Evolutionary conservation across 2,797 vertebrate species (phyloP), one percentile per base, ranked within the genome.

Genomic region (Paguma larvata): DNA sequence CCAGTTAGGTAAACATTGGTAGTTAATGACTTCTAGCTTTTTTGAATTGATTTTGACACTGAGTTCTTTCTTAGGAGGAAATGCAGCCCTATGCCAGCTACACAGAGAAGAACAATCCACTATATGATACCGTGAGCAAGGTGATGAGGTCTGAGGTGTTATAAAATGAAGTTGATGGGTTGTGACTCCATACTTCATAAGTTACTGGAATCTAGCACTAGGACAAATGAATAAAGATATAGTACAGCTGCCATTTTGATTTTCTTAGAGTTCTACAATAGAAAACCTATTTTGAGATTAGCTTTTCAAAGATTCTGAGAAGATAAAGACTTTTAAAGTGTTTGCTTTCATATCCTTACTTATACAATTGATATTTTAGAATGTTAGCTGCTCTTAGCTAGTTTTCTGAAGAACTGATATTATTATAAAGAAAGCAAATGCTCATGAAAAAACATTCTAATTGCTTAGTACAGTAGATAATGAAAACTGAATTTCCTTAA

Each of bases 21-120:
- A 5, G 5, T 79, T 80, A 72, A 75, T 91, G 10, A 83, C 62
- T 67, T 89, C 73, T 27, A 4, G n/a, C 2, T 77, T 72, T 93
- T 73, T 82, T 67, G 15, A 98, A 93, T 95, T 82, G 79, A 91
- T 96, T 97, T 97, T 98, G 48, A 75, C 85, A 97, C 98, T 98
- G 94, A 96, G 90, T 98, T 98, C 72, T 62, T 94, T 96, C 97
- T 72, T 97, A 98, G 96, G 97, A 97, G 85, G n/a, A 98, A 78
- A 95, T 98, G 96, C 98, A 99, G 94, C 98, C 99, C 25, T 99
- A 99, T 96, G 99, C 98, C 75, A 99, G 96, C 46, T 99, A 98
- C 1, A 98, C 98, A 34, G 98, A 98, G 89, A 98, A 98, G 89
- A 98, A 88, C 87, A 99, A 99, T 0, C 67, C 95, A 30, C 98